Base-by-base conservation (phyloP, 1,140 invertebrate species). In the Thrips palmi region DNA sequence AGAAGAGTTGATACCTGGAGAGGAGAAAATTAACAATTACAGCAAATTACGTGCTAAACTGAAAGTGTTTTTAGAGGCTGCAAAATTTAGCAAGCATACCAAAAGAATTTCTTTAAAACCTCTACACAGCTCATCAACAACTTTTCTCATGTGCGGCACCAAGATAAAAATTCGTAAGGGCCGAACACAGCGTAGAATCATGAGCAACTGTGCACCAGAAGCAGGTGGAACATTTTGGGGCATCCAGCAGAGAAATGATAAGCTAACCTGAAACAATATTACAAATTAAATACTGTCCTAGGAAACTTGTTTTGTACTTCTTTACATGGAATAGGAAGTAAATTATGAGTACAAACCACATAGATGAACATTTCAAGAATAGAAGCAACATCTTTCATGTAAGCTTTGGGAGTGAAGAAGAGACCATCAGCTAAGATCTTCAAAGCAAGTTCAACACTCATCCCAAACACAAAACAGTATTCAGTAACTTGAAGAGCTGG, bases 31-130 rank as follows among this genome's bases (percentile, higher is more conserved):
- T 14, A 14, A 8, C 12, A 8, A 4, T 7, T 32, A 32, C 8
- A 8, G 7, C 22, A 20, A 10, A 6, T 19, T 5, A 42, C 19
- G 12, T 41, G n/a, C 8, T 10, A 8, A 28, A 31, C 40, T 30
- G 40, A 30, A 42, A 28, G 20, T 18, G 11, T 23, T 15, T 8
- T 14, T 5, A 27, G 5, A 10, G 19, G 15, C 33, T 21, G 10
- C 22, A 12, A n/a, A 21, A 41, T 12, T 15, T n/a, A 32, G 8
- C 15, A 37, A 42, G 55, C 61, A 60, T 62, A 93, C 93, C 53
- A 99, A 63, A 17, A 97, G 57, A 48, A 99, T 99, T 67, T 99
- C 94, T 60, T 97, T 98, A 60, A 98, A 99, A n/a, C 96, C 94
- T 44, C 91, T 68, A 51, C 92, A 96, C 20, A 99, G 64, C 57